Percentiles rank a stretch among this genome's conserved stretches.
These are phyloP conservation scores for Elgonia sp. DNA, from an alignment of 2,888 invertebrate species.

Conservation along the genomic window DNA sequence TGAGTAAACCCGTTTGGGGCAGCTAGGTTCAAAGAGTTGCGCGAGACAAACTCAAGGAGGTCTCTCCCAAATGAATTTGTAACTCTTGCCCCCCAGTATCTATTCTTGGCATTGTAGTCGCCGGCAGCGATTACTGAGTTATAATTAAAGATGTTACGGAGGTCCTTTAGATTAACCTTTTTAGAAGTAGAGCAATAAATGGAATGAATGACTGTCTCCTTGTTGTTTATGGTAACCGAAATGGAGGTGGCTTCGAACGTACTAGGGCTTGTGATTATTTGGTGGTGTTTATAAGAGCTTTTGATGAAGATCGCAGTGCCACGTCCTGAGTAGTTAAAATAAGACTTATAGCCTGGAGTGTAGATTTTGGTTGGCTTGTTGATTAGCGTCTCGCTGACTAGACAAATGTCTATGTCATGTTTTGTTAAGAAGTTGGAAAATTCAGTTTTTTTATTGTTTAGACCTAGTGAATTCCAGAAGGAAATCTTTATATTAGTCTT, in stretches of 20 bases:
- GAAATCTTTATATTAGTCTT: not conserved
- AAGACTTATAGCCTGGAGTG: not conserved
- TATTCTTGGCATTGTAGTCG: no score
- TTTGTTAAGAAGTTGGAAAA: not conserved
- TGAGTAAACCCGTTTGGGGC: not conserved
- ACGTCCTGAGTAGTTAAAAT: not conserved
- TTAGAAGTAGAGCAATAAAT: no score
- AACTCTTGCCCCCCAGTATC: not conserved
- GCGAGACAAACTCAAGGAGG: not conserved
- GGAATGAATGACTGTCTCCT: no score
- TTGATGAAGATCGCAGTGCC: slow-evolving; percentile 11
- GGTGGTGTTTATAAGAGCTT: not conserved
- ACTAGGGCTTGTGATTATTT: not conserved
- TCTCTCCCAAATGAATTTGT: not conserved
- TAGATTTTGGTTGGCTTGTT: not conserved
- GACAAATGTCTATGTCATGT: slow-evolving; percentile 4
- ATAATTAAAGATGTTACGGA: no score
- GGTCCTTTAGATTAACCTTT: no score
- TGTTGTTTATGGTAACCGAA: no score
- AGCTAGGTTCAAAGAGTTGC: not conserved
- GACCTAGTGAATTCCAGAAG: not conserved
- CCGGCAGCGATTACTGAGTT: no score
- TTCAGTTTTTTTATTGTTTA: not conserved
- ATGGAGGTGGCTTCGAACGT: not conserved
- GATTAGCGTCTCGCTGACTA: no score